These are phyloP conservation scores for Drosophila borealis DNA, from an alignment of 2,888 invertebrate species.

Conservation along the genomic window DNA sequence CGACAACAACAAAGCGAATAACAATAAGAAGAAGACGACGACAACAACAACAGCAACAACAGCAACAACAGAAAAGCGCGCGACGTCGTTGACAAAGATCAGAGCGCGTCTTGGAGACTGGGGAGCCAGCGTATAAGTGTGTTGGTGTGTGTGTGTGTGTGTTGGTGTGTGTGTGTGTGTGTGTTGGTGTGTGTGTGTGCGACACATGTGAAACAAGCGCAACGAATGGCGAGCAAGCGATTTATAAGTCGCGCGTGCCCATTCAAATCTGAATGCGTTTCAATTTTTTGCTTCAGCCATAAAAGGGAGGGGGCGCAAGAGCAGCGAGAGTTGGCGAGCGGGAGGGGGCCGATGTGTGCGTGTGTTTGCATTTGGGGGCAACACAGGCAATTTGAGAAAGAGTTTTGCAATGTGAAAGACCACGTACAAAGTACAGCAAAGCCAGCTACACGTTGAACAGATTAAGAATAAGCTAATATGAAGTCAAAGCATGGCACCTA, in stretches of 20 bases:
- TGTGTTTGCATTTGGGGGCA: constrained; percentile 13
- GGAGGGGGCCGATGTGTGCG: neutral
- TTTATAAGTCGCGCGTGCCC: constrained; percentile 62
- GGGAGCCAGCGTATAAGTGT: constrained; percentile 24
- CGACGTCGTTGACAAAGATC: constrained; percentile 63
- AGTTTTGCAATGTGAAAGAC: neutral
- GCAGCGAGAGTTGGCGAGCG: neutral
- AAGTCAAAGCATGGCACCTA: too few species aligned
- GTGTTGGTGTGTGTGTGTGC: constrained; percentile 33
- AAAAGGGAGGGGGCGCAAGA: neutral
- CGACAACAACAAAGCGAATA: constrained; percentile 35
- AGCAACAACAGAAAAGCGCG: constrained; percentile 13
- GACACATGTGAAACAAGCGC: constrained; percentile 45
- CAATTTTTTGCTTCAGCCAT: constrained; percentile 5
- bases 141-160: constrained; percentile 28
- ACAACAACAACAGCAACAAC: constrained; percentile 11
- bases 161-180: constrained; percentile 13
- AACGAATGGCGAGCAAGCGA: constrained; percentile 70
- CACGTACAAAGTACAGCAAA: neutral
- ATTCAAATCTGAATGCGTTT: constrained; percentile 40
- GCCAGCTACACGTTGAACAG: neutral
- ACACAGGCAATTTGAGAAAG: constrained; percentile 5
- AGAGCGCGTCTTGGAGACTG: constrained; percentile 71
- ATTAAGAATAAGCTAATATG: neutral
- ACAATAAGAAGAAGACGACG: constrained; percentile 50